Conservation (phyloP, 2,888 invertebrate species). For the Pelosia muscerda region DNA sequence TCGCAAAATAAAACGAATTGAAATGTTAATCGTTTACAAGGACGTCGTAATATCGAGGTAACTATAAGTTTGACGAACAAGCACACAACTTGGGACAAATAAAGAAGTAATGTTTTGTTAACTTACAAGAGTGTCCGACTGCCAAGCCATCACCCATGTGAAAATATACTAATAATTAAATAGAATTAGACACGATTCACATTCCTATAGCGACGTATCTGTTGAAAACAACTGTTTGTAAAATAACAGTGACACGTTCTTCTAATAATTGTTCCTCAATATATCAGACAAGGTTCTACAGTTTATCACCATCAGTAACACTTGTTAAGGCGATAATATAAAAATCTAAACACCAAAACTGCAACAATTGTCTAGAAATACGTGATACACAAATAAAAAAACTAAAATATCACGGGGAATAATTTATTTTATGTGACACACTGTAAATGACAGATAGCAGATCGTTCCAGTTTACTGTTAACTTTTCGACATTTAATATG, state of each 20-base stretch:
- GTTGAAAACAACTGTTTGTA: constrained; percentile 77
- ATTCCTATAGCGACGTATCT: constrained; percentile 78
- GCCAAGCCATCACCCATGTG: constrained; percentile 87
- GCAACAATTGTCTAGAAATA: constrained; percentile 69
- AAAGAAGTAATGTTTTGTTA: constrained; percentile 43
- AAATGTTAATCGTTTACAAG: constrained; percentile 78
- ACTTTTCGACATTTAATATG: constrained; percentile 24
- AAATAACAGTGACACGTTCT: constrained; percentile 82
- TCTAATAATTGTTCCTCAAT: constrained; percentile 68
- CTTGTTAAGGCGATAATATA: constrained; percentile 61
- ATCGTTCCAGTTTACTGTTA: constrained; percentile 27
- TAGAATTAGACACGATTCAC: constrained; percentile 77
- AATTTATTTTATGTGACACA: constrained; percentile 67
- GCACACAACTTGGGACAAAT: constrained; percentile 32
- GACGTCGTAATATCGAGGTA: constrained; percentile 60
- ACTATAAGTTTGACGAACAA: constrained; percentile 30
- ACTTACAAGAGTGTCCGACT: constrained; percentile 85
- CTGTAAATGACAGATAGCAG: constrained; percentile 45
- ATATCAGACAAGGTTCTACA: constrained; percentile 60
- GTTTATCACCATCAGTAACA: constrained; percentile 70
- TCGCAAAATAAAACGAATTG: constrained; percentile 68
- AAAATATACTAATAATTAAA: constrained; percentile 79
- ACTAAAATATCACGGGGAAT: constrained; percentile 79
- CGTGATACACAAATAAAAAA: constrained; percentile 82
- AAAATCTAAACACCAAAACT: constrained; percentile 75